These are phyloP conservation scores for Riparia riparia DNA, from an alignment of 2,113 vertebrate species.

Conservation along the genomic window DNA sequence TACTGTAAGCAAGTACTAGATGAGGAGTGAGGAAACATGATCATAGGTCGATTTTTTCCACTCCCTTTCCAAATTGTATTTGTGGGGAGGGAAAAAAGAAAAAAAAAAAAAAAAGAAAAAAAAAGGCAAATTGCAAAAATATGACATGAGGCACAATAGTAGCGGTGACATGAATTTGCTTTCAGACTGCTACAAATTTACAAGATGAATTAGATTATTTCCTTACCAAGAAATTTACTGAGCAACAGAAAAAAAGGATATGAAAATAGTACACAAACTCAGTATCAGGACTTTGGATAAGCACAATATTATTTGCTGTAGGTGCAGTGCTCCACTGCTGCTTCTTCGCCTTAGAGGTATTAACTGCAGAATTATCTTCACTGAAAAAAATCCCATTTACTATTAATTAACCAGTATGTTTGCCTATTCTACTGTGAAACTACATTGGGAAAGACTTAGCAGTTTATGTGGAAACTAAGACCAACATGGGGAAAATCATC, in stretches of 20 bases:
- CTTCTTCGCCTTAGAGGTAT: background rate
- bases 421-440: background rate
- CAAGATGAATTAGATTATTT: background rate
- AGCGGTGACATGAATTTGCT: background rate
- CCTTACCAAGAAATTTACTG: background rate
- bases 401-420: background rate
- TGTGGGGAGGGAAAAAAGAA: background rate
- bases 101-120: background rate
- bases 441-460: background rate
- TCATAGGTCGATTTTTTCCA: background rate
- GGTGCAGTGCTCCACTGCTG: background rate
- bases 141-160: background rate
- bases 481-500: background rate
- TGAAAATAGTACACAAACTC: background rate
- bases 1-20: background rate
- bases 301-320: background rate
- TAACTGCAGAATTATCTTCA: background rate
- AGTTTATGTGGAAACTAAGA: background rate
- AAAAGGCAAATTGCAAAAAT: background rate
- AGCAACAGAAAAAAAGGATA: background rate
- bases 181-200: background rate
- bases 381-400: background rate
- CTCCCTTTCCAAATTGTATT: background rate
- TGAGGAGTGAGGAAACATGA: background rate
- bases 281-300: background rate